Base-by-base conservation (phyloP, 2,888 invertebrate species). In the Dicranocentrus wangi region DNA sequence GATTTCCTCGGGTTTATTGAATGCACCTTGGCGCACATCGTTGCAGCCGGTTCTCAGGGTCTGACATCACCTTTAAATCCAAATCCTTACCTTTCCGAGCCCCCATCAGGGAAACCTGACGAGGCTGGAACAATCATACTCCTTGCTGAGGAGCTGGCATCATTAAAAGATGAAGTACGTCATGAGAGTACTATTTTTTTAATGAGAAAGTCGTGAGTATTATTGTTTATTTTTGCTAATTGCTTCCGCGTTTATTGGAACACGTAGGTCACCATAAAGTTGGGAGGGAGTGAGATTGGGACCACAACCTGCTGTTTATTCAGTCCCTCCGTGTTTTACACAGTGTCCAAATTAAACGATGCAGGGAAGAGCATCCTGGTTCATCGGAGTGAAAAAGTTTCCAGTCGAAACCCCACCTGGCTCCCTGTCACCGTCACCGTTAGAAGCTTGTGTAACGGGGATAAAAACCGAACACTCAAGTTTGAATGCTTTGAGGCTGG, bases 1-100 rank as follows among this genome's bases (percentile, higher is more conserved):
- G 90, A 91, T 85, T 90, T 90, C 83, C 88, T 92, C 3, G 92
- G 92, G 8, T 87, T 88, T 61, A 88, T 89, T 39, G 90, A 91
- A 61, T 84, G 84, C 51, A 86, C 83, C 19, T 61, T 86, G 43
- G 85, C 83, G 15, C 83, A 84, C 66, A 82, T 87, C 21, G 85
- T 86, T 0, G 82, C 85, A 1, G 82, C 85, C 17, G 87, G 87
- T 0, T 60, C 82, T 10, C 53, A 79, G 21, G 84, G 85, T 21
- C 58, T 86, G 8, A 42, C 71, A 0, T 17, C 79, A 0, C 75
- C 82, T 8, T 55, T 87, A 19, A 80, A 75, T 39, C 83, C 85
- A 10, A 80, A 72, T 53, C 60, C 71, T 0, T 78, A 82, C 17
- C 32, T 77, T n/a, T 51, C 78, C 27, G 71, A 69, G 19, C 32